phyloP scores from a whole-genome alignment of 2,113 vertebrate genomes.

The Aegotheles bennettii region DNA sequence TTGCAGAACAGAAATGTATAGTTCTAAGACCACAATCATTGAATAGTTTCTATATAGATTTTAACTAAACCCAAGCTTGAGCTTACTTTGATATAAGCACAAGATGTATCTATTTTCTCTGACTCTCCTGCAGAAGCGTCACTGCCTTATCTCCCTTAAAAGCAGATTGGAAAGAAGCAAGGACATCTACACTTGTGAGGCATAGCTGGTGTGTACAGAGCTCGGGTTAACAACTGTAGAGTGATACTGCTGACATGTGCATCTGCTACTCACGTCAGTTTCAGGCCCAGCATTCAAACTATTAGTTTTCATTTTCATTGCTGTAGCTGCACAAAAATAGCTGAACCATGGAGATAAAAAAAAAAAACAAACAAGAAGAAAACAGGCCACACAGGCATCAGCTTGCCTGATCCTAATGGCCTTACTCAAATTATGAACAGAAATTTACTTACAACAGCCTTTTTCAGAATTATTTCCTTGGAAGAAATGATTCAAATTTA shows the following conservation, averaged over 20 bases:
- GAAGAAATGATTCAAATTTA: not conserved
- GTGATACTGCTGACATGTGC: not conserved
- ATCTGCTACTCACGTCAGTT: not conserved
- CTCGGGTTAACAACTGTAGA: not conserved
- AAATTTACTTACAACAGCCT: not conserved
- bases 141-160: not conserved
- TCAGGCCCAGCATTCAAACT: not conserved
- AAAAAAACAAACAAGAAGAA: not conserved
- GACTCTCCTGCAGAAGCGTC: not conserved
- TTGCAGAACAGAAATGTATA: not conserved
- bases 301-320: not conserved
- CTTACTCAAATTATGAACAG: not conserved
- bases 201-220: accelerated
- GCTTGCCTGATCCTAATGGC: not conserved
- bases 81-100: not conserved
- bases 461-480: not conserved
- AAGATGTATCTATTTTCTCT: not conserved
- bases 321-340: not conserved
- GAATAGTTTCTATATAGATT: not conserved
- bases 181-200: not conserved
- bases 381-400: not conserved
- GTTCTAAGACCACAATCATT: not conserved
- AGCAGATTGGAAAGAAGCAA: not conserved
- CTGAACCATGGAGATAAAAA: not conserved
- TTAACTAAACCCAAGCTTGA: not conserved